Percentiles rank a stretch among this genome's conserved stretches.
phyloP scores from a whole-genome alignment of 1,140 invertebrate species.

The Zaprionus camerounensis region DNA sequence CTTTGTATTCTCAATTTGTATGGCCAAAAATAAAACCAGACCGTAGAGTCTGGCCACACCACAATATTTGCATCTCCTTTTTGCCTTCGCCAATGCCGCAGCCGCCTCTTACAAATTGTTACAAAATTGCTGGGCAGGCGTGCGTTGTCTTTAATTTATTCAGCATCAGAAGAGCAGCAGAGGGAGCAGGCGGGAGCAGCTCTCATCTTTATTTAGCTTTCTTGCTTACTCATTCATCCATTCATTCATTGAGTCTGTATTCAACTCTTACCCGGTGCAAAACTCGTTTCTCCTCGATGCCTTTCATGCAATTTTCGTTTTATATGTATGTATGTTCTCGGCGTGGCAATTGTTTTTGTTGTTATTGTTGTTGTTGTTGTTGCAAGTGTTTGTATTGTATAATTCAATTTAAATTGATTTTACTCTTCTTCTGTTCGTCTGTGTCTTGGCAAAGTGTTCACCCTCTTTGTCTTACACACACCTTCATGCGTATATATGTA shows the following conservation, averaged over 20 bases:
- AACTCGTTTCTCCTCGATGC: slow-evolving; percentile 60
- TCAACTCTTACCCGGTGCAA: slow-evolving; percentile 50
- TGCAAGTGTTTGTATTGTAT: slow-evolving; percentile 61
- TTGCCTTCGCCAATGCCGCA: slow-evolving; percentile 3
- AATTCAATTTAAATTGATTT: slow-evolving; percentile 81
- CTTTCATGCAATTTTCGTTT: slow-evolving; percentile 41
- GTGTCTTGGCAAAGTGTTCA: slow-evolving; percentile 31
- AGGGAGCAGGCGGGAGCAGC: background rate
- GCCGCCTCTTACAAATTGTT: slow-evolving; percentile 59
- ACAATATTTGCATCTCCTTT: slow-evolving; percentile 50
- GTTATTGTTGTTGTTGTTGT: slow-evolving; percentile 32
- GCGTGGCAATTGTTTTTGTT: slow-evolving; percentile 23
- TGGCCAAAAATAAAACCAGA: slow-evolving; percentile 44
- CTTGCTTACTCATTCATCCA: slow-evolving; percentile 45
- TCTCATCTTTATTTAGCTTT: slow-evolving; percentile 77
- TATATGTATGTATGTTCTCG: slow-evolving; percentile 13
- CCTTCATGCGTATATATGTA: background rate
- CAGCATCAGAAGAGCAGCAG: slow-evolving; percentile 34
- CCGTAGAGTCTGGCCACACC: slow-evolving; percentile 43
- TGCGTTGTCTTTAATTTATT: slow-evolving; percentile 69
- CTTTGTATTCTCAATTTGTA: slow-evolving; percentile 30
- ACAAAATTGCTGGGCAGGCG: slow-evolving; percentile 57
- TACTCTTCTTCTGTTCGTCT: slow-evolving; percentile 30
- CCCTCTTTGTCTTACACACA: slow-evolving; percentile 18
- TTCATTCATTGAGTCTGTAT: slow-evolving; percentile 68